Evolutionary conservation across 1,140 invertebrate genomes (phyloP).

Genomic region (Pogonomyrmex barbatus): DNA sequence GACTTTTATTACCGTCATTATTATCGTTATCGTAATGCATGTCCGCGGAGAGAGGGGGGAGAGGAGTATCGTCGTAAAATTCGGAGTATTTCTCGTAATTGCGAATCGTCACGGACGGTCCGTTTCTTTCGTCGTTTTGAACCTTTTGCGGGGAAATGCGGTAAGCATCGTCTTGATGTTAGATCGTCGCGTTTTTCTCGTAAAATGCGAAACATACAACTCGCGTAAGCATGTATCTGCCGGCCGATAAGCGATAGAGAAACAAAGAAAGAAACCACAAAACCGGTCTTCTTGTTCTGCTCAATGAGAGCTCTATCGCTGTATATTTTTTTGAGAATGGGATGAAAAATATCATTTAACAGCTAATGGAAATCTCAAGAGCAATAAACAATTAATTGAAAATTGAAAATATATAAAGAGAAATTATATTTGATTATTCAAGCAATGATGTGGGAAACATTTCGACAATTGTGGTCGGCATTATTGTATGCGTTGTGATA

Average conservation of each 20-base stretch:
- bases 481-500: conserved; percentile 25
- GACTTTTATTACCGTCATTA: conserved; percentile 67
- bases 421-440: not conserved
- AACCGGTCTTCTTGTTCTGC: not conserved
- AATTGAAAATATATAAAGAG: conserved; percentile 20
- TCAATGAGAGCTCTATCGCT: not conserved
- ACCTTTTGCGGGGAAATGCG: not conserved
- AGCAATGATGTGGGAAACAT: not conserved
- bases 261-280: not conserved
- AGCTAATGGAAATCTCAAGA: not conserved
- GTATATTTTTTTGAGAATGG: not conserved
- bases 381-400: not conserved
- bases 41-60: conserved; percentile 60
- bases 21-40: conserved; percentile 68
- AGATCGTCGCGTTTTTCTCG: conserved; percentile 22
- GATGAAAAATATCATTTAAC: not conserved
- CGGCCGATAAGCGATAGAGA: not conserved
- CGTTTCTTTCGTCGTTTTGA: conserved; percentile 40
- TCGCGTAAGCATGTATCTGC: not conserved
- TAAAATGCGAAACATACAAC: conserved; percentile 9
- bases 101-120: conserved; percentile 40
- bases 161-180: not conserved
- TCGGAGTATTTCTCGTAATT: conserved; percentile 67
- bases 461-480: not conserved
- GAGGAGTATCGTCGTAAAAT: conserved; percentile 62